These are phyloP conservation scores for Tiphia femorata DNA, from an alignment of 2,888 invertebrate genomes.

Conservation along the genomic window DNA sequence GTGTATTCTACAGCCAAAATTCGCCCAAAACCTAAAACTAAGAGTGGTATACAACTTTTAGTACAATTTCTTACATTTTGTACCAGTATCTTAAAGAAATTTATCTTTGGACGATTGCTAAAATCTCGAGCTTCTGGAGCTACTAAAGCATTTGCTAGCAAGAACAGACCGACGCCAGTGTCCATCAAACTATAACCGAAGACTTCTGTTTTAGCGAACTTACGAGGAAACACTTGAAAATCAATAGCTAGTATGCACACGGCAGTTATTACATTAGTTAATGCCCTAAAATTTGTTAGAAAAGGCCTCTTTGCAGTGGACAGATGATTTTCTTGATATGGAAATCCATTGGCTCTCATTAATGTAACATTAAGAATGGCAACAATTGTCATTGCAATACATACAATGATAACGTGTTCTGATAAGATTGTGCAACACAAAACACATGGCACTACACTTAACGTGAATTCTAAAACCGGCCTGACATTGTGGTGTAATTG, in stretches of 20 bases:
- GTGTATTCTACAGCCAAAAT: conserved; percentile 74
- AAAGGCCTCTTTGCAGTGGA: conserved; percentile 57
- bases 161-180: conserved; percentile 91
- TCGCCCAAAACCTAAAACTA: conserved; percentile 76
- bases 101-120: conserved; percentile 13
- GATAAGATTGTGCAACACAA: conserved; percentile 62
- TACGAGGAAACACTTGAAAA: conserved; percentile 86
- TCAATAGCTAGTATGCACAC: conserved; percentile 95
- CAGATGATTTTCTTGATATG: conserved; percentile 9
- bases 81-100: conserved; percentile 28
- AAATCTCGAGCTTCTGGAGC: conserved; percentile 71
- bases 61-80: conserved; percentile 53
- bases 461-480: conserved; percentile 57
- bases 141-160: conserved; percentile 84
- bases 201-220: conserved; percentile 88
- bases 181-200: conserved; percentile 96
- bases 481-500: conserved; percentile 40
- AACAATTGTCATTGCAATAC: conserved; percentile 43
- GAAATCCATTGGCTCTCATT: conserved; percentile 25
- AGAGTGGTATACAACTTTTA: conserved; percentile 69
- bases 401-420: conserved; percentile 44
- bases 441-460: conserved; percentile 57
- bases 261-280: conserved; percentile 80
- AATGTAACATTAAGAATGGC: conserved; percentile 45
- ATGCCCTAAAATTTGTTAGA: conserved; percentile 79